Evolutionary conservation across 2,113 vertebrate species (phyloP), one percentile per base, ranked within the genome.

Genomic region (Rhegmatorhina hoffmannsi): DNA sequence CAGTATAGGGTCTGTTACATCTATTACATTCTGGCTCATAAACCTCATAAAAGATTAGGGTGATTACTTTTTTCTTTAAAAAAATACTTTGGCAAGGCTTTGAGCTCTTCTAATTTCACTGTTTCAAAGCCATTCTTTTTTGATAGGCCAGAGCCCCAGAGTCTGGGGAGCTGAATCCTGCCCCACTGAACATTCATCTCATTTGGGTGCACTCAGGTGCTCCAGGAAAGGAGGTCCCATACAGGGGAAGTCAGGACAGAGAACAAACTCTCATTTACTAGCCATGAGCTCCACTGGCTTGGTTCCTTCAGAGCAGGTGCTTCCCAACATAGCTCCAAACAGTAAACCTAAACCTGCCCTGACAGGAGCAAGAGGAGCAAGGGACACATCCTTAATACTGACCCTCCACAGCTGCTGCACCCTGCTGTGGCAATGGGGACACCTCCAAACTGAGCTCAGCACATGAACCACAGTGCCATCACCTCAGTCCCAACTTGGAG

Each of bases 381-480:
- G 38, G 43, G n/a, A 69, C 28, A 33, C 0, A 0, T 62, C 31
- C 33, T 9, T 23, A 16, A 36, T 4, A 75, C 34, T 33, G 44
- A 68, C 36, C 17, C 19, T 40, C 59, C 1, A 1, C 33, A 66
- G 26, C 8, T 80, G 46, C 68, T 66, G 47, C 17, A 49, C 10
- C 11, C 52, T 64, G 31, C 40, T 72, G 40, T 36, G 29, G 59
- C 85, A 74, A 43, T 0, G 1, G 25, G 20, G 64, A 81, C 2
- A 8, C 5, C 62, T 73, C 36, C 62, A 68, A 91, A 31, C 44
- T 20, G 55, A 76, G 53, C 31, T 85, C 52, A 68, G 67, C n/a
- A 29, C 3, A 3, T 16, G 36, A 69, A 56, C 49, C 1, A 1
- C 6, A 4, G 40, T 26, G 56, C 58, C 11, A 1, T 40, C 49